These are phyloP conservation scores for Stichopus horrens DNA, from an alignment of 53 echinoderm and acorn worm genomes.

Conservation along the genomic window DNA sequence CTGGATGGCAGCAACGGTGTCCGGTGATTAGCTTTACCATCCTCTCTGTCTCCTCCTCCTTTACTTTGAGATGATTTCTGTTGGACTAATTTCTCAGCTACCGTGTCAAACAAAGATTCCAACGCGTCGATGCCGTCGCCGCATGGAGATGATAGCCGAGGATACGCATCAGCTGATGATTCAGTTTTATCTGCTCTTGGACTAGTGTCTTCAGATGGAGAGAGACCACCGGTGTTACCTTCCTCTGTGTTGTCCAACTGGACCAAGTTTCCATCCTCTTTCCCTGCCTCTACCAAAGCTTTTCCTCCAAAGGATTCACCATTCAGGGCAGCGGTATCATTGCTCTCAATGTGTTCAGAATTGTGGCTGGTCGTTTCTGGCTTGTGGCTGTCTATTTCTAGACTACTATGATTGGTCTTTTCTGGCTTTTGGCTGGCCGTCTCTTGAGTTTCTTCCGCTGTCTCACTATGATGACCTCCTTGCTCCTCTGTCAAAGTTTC, in stretches of 20 bases:
- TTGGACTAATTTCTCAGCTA: conserved; percentile 59
- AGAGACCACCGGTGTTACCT: background rate
- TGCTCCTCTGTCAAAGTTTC: conserved; percentile 41
- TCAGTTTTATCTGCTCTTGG: background rate
- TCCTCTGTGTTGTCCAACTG: too few species aligned
- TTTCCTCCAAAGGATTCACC: background rate
- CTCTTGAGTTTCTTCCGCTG: background rate
- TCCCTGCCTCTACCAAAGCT: background rate
- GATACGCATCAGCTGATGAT: background rate
- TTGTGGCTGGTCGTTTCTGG: background rate
- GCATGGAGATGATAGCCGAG: background rate
- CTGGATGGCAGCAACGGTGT: conserved; percentile 15
- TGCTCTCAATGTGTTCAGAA: conserved; percentile 9
- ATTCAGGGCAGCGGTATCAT: background rate
- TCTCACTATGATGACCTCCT: conserved; percentile 23
- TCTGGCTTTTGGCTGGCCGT: too few species aligned
- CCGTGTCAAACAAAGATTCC: conserved; percentile 68
- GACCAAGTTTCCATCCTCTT: background rate
- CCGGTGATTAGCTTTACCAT: background rate
- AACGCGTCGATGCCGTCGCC: conserved; percentile 29
- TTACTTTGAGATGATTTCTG: conserved; percentile 10
- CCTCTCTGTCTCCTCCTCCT: background rate
- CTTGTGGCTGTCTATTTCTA: too few species aligned
- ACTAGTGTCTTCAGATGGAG: background rate
- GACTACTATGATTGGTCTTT: too few species aligned